Conservation (phyloP, 2,113 vertebrate species). For the Ceuthmochares aereus region DNA sequence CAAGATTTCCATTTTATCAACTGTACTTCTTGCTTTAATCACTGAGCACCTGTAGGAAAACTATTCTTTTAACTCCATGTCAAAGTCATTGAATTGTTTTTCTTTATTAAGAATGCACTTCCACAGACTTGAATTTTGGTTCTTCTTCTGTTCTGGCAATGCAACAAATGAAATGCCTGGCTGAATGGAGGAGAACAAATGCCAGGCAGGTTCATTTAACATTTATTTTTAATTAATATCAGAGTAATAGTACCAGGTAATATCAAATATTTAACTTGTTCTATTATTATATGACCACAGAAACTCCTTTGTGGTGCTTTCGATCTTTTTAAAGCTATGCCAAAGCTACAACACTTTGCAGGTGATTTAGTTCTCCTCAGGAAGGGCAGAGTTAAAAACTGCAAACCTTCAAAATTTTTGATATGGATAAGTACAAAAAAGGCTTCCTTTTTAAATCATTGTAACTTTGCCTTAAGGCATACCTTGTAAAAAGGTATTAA, state of each 20-base stretch:
- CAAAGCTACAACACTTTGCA: background rate
- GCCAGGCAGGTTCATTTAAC: background rate
- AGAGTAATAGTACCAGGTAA: conserved; percentile 61
- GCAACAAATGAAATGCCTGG: conserved; percentile 27
- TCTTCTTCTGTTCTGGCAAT: conserved; percentile 44
- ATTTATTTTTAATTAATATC: conserved; percentile 72
- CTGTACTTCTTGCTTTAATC: background rate
- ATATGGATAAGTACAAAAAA: background rate
- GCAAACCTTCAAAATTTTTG: background rate
- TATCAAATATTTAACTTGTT: conserved; percentile 54
- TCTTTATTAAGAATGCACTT: conserved; percentile 3
- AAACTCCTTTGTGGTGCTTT: conserved; percentile 33
- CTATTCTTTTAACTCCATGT: background rate
- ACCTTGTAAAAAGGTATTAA: background rate
- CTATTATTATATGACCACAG: conserved; percentile 36
- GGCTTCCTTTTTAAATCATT: background rate
- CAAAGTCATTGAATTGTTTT: conserved; percentile 11
- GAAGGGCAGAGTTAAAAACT: background rate
- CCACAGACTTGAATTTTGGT: background rate
- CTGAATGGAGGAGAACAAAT: background rate
- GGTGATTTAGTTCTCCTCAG: background rate
- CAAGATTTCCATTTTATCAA: background rate
- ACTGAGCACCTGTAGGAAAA: background rate
- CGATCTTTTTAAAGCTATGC: conserved; percentile 56
- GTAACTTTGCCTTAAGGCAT: background rate